Percentiles rank a stretch among this genome's conserved stretches.
phyloP scores from a whole-genome alignment of 1,140 invertebrate genomes.

The Tetramorium simillimum region DNA sequence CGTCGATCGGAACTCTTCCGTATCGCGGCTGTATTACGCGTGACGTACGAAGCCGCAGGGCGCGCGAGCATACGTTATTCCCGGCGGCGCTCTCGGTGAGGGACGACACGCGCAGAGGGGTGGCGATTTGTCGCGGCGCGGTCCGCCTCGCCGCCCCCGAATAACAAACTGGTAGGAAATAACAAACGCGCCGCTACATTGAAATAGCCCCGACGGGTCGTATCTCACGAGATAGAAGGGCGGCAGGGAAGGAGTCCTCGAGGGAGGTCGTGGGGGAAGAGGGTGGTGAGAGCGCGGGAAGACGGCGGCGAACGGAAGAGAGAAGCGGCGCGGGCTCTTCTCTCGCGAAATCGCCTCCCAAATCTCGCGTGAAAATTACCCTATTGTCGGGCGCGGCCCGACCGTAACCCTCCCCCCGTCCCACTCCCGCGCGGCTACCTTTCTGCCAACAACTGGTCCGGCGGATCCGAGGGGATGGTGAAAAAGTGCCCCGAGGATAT shows the following conservation, averaged over 20 bases:
- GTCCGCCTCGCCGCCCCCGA: constrained; percentile 67
- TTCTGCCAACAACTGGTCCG: constrained; percentile 3
- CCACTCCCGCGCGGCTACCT: constrained; percentile 50
- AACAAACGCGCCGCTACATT: constrained; percentile 85
- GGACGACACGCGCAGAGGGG: background rate
- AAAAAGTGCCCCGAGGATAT: constrained; percentile 69
- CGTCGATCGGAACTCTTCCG: too few species aligned
- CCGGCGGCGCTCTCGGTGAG: constrained; percentile 30
- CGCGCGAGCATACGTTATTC: constrained; percentile 58
- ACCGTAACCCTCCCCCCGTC: constrained; percentile 52
- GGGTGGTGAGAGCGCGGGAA: constrained; percentile 17
- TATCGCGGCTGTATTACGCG: background rate
- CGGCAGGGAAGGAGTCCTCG: background rate
- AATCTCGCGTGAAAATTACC: constrained; percentile 86
- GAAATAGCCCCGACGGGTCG: constrained; percentile 81
- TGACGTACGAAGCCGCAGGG: background rate
- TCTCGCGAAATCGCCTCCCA: constrained; percentile 84
- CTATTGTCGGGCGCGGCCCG: constrained; percentile 79
- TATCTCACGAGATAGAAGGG: constrained; percentile 79
- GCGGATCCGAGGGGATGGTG: constrained; percentile 25
- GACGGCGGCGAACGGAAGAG: constrained; percentile 42
- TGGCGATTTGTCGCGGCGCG: constrained; percentile 75
- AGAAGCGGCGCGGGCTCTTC: constrained; percentile 63
- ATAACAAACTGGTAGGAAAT: constrained; percentile 84
- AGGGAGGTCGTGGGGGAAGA: background rate